Conservation (phyloP, 2,113 vertebrate species). For the Sardina pilchardus region DNA sequence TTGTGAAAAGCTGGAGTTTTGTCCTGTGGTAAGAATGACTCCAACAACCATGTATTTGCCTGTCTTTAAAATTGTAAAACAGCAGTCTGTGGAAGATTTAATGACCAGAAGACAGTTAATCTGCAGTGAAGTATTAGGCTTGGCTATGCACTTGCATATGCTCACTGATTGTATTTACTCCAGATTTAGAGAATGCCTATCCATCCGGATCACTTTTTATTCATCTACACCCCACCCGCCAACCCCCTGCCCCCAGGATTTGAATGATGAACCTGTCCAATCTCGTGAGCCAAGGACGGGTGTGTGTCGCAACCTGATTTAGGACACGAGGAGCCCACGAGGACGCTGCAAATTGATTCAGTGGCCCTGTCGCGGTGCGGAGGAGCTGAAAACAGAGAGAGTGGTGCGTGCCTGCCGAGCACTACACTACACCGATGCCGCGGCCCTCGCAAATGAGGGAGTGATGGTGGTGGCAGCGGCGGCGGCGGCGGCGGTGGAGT, state of each 20-base stretch:
- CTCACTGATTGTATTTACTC: neutral
- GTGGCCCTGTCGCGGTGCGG: neutral
- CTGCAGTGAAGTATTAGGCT: neutral
- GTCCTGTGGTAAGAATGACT: neutral
- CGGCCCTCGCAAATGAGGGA: neutral
- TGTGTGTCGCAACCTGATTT: conserved; percentile 3
- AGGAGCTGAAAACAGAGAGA: neutral
- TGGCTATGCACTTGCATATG: neutral
- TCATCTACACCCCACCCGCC: neutral
- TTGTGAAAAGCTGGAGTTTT: neutral
- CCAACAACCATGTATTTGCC: neutral
- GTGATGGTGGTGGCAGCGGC: neutral
- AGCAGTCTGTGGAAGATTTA: neutral
- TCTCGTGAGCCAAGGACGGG: conserved; percentile 3
- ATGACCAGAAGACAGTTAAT: neutral
- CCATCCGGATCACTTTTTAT: neutral
- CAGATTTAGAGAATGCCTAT: neutral
- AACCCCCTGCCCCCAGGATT: neutral
- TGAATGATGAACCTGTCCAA: conserved; percentile 15
- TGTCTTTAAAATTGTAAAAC: neutral
- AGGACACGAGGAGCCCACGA: neutral
- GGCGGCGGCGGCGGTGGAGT: too few species aligned
- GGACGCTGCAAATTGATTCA: conserved; percentile 12
- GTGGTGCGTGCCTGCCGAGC: neutral
- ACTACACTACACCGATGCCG: neutral